Evolutionary conservation across 2,797 vertebrate species (phyloP).

Genomic region (Helostoma temminkii): DNA sequence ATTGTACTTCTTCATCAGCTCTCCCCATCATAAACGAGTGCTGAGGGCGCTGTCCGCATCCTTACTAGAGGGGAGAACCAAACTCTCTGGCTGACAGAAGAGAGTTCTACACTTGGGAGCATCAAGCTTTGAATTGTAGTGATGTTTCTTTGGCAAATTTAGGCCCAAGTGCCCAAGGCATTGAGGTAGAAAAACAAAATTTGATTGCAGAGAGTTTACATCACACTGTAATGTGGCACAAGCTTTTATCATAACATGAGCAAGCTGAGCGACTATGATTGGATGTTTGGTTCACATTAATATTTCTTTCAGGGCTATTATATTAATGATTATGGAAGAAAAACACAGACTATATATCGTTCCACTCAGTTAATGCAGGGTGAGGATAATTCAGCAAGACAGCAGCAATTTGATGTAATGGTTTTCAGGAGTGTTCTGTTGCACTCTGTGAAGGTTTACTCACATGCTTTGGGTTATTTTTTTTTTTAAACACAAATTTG

Average conservation of each 20-base stretch:
- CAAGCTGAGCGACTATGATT: slow-evolving; percentile 58
- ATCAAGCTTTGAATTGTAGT: slow-evolving; percentile 58
- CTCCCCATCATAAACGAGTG: slow-evolving; percentile 60
- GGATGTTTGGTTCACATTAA: slow-evolving; percentile 67
- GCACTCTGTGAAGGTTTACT: slow-evolving; percentile 2
- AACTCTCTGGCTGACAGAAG: slow-evolving; percentile 45
- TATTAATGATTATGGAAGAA: slow-evolving; percentile 69
- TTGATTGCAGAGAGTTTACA: slow-evolving; percentile 78
- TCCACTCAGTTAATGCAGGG: slow-evolving; percentile 43
- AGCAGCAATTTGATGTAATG: slow-evolving; percentile 61
- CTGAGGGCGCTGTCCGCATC: slow-evolving; percentile 56
- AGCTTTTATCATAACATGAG: slow-evolving; percentile 71
- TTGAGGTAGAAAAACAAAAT: slow-evolving; percentile 59
- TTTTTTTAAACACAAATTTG: slow-evolving; percentile 21
- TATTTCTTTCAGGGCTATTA: slow-evolving; percentile 73
- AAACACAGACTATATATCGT: slow-evolving; percentile 50
- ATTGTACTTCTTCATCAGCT: slow-evolving; percentile 77
- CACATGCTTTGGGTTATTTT: slow-evolving; percentile 36
- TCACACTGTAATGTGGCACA: slow-evolving; percentile 68
- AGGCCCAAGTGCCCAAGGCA: slow-evolving; percentile 54
- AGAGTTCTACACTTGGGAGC: slow-evolving; percentile 39
- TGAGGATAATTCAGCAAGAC: slow-evolving; percentile 60
- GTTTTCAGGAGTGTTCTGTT: slow-evolving; percentile 42
- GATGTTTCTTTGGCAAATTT: slow-evolving; percentile 66
- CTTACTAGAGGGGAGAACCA: slow-evolving; percentile 34